A percentile compares a stretch with the other conserved stretches of the same genome.
Evolutionary conservation across 2,888 invertebrate genomes (phyloP).

Genomic region (Leucophenga maculata): DNA sequence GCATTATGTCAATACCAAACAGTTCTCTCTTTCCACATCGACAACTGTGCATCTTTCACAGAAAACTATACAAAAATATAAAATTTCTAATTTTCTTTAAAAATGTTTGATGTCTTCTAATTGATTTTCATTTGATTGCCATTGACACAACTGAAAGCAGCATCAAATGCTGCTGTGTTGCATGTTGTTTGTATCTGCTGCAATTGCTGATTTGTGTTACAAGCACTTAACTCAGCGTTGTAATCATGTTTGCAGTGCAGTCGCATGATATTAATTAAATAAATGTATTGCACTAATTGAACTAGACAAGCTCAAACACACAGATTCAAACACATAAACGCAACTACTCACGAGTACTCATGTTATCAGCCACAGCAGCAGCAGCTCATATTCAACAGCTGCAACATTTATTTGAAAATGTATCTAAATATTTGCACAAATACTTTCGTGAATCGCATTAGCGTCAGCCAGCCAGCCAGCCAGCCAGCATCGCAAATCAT

Average conservation of each 20-base stretch:
- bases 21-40: no score
- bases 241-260: slow-evolving; percentile 1
- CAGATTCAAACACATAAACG: slow-evolving; percentile 17
- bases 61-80: no score
- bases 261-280: slow-evolving; percentile 17
- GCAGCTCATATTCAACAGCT: neutral
- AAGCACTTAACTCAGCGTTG: no score
- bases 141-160: no score
- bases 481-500: slow-evolving; percentile 51
- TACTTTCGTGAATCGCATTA: slow-evolving; percentile 43
- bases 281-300: slow-evolving; percentile 23
- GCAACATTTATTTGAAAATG: neutral
- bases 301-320: slow-evolving; percentile 18
- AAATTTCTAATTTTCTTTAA: no score
- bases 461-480: slow-evolving; percentile 26
- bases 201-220: no score
- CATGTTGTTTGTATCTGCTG: no score
- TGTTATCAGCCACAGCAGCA: slow-evolving; percentile 41
- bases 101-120: no score
- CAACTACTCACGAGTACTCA: neutral
- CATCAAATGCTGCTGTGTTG: no score
- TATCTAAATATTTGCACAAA: slow-evolving; percentile 56
- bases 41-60: no score
- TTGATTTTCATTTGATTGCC: no score
- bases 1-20: no score